Evolutionary conservation across 1,140 invertebrate genomes (phyloP), one percentile per base, ranked within the genome.

Genomic region (Drosophila pallidifrons): DNA sequence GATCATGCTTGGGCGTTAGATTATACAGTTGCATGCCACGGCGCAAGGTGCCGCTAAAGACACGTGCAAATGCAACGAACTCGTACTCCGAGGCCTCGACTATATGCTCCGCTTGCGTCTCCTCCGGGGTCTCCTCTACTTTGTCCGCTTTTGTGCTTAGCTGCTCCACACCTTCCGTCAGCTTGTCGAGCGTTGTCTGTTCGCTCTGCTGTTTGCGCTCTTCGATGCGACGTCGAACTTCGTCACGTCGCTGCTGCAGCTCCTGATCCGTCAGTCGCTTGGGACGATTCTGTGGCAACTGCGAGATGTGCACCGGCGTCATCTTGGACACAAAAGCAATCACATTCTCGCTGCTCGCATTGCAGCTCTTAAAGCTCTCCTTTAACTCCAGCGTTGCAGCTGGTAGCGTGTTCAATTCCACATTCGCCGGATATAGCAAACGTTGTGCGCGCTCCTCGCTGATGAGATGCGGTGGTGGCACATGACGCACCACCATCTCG

Each of bases 261-360:
- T 98, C 97, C 91, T 96, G 96, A 0, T 93, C 89, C 1, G 96
- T 97, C 32, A 98, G 92, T 1, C 94, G 94, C 87, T 96, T 96
- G 43, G 94, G 93, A 81, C 94, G 95, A 87, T 97, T 96, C 86
- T 96, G 94, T 1, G 96, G 96, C 57, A 98, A 83, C 63, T 93
- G 93, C 76, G 94, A 95, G 58, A 94, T 94, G 82, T 96, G 96
- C n/a, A 96, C 94, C 0, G 92, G 86, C 8, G 77, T 65, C 92
- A 92, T 92, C 46, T 99, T 99, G 3, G 98, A 99, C 67, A 99
- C 95, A 93, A 98, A 99, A 54, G 97, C 95, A 88, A 99, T 97
- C 8, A 97, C 93, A 73, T 97, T 96, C 67, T 94, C 94, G 68
- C 96, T 93, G 1, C 94, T 87, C 28, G 94, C 93, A 91, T 95